Evolutionary conservation across 2,888 invertebrate genomes (phyloP), one percentile per base, ranked within the genome.

Genomic region (Anthoptus insignis): DNA sequence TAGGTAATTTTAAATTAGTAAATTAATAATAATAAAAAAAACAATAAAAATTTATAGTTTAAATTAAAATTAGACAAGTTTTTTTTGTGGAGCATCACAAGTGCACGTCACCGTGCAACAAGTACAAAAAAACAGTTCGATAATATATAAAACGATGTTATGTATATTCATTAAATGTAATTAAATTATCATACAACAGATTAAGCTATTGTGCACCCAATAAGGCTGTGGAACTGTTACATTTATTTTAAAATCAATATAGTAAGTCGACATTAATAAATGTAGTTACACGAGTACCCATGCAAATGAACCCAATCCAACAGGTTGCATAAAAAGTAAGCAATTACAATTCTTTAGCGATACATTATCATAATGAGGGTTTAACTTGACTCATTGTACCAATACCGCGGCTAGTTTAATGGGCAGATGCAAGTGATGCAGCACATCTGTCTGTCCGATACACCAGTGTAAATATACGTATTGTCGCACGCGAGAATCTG

Each of bases 331-430:
- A 47, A 47, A 47, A 47, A 47, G 24, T 7, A 3, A 11, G 22
- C 45, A 45, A 45, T 45, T 24, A 47, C 47, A 47, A 47, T 47
- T 47, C 47, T 47, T 47, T 47, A 24, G 22, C 47, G 47, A 47
- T 47, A 24, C 47, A 24, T 47, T 47, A 47, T 47, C 47, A 47
- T 47, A 47, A 47, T 47, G 47, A 47, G 47, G 24, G 47, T 22
- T 47, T 47, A 24, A 47, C n/a, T 47, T n/a, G 22, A 24, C 47
- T 13, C 24, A 45, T 45, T 45, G 22, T 24, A 24, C 22, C 47
- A 14, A 24, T 47, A 24, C n/a, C 11, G 11, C 42, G 39, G 19
- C 42, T 21, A 42, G 42, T 19, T 45, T 45, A 45, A 45, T 45
- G 45, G 45, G 45, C 45, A 45, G 45, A 45, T 45, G 45, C 45